Evolutionary conservation across 2,113 vertebrate genomes (phyloP).

Genomic region (Cyprinodon brontotheroides): DNA sequence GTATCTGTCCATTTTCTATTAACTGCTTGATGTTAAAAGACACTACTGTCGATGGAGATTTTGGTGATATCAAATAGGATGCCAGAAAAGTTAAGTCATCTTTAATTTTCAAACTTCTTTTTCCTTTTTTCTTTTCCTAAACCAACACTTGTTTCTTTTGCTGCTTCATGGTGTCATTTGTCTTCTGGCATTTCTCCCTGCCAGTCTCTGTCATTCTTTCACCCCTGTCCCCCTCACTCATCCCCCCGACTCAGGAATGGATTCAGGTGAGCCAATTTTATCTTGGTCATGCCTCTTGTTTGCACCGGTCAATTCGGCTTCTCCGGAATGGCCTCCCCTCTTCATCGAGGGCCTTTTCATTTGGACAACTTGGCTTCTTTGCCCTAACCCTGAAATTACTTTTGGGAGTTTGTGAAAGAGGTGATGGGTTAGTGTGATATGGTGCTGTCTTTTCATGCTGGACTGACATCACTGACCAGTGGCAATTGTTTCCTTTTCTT

Average conservation of each 20-base stretch:
- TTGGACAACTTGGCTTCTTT: constrained; percentile 74
- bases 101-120: constrained; percentile 47
- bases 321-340: constrained; percentile 71
- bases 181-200: constrained; percentile 64
- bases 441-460: constrained; percentile 35
- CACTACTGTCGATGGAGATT: constrained; percentile 44
- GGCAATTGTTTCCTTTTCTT: constrained; percentile 29
- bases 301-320: constrained; percentile 76
- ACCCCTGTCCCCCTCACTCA: constrained; percentile 18
- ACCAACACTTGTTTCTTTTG: constrained; percentile 42
- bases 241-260: constrained; percentile 50
- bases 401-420: constrained; percentile 65
- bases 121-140: constrained; percentile 41
- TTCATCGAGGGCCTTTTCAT: constrained; percentile 76
- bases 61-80: constrained; percentile 40
- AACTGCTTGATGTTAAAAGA: constrained; percentile 56
- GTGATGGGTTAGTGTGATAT: constrained; percentile 56
- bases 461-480: constrained; percentile 33
- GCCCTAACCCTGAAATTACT: constrained; percentile 77
- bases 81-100: constrained; percentile 36
- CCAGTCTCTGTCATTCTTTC: constrained; percentile 67
- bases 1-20: constrained; percentile 23
- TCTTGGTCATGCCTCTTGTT: constrained; percentile 78
- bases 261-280: constrained; percentile 78
- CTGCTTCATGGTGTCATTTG: constrained; percentile 66